phyloP scores from a whole-genome alignment of 2,888 invertebrate genomes.

The Perithous albicinctus region DNA sequence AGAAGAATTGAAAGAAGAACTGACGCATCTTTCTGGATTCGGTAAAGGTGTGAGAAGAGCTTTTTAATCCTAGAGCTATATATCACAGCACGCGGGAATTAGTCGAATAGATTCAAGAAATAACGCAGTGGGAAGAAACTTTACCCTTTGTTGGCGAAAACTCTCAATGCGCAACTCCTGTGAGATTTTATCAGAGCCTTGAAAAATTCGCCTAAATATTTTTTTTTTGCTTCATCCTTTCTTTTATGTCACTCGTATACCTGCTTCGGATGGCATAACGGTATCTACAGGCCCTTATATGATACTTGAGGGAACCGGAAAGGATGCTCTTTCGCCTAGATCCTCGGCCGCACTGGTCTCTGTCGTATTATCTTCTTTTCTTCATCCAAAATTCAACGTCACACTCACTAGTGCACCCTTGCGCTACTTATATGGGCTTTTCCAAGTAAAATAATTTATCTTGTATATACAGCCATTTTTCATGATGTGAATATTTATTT shows the following conservation, averaged over 20 bases:
- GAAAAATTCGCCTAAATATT: slow-evolving; percentile 10
- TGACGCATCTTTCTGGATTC: slow-evolving; percentile 18
- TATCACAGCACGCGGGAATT: neutral
- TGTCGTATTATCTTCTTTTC: slow-evolving; percentile 5
- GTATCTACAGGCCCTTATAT: neutral
- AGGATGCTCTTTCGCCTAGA: neutral
- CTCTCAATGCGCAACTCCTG: slow-evolving; percentile 4
- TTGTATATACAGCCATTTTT: no score
- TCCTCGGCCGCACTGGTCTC: neutral
- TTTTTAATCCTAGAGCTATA: slow-evolving; percentile 12
- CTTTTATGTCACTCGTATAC: neutral
- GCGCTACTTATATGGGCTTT: neutral
- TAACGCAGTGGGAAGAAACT: slow-evolving; percentile 23
- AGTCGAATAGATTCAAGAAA: slow-evolving; percentile 37
- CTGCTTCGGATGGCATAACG: neutral
- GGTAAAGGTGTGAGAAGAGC: neutral
- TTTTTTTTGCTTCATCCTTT: neutral
- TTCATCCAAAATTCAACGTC: neutral
- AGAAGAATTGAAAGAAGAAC: neutral
- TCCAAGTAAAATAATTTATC: neutral
- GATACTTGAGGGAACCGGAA: slow-evolving; percentile 5
- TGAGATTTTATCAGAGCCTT: slow-evolving; percentile 13
- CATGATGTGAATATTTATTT: no score
- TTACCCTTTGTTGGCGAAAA: neutral
- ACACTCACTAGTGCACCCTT: neutral